Base-by-base conservation (phyloP, 2,113 vertebrate genomes). In the Reinhardtius hippoglossoides region DNA sequence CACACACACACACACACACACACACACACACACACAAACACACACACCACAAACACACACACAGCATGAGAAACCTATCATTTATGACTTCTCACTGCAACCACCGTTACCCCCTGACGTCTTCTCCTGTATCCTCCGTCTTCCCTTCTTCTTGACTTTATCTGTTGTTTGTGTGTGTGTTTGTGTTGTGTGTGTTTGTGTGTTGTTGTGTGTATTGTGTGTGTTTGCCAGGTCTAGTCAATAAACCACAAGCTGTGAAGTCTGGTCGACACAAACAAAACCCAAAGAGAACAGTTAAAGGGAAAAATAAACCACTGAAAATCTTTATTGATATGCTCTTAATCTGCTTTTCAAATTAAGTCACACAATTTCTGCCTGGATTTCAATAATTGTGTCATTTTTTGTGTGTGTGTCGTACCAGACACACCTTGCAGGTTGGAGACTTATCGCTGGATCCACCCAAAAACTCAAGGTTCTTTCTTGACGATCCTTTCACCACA, bases 21-120 rank as follows among this genome's bases (percentile, higher is more conserved):
- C 68, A 55, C 63, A 60, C 20, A 31, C 24, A 56, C 62, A 66
- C 42, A 46, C 55, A 6, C 6, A 31, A 6, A 66, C 46, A 62
- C 54, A 58, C 68, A 54, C 63, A 59, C 20, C 24, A 56, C 56
- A 66, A 42, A 46, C 55, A 69, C 72, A 72, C 78, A 59, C 26
- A 37, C 71, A 69, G 48, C 48, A 50, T 50, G 48, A 14, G 5
- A 40, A 37, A 62, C 27, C 27, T 5, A 27, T 27, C 70, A 52
- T 35, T 77, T 71, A 73, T 64, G 27, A 48, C 56, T 83, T 62
- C 23, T 27, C 54, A 65, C 55, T 76, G 48, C 80, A 59, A 59
- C 67, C 21, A 57, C 76, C 73, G 67, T 78, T 77, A 66, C 64
- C 61, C 24, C 76, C 78, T 10, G 24, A 40, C 12, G 16, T 46